A percentile compares a stretch with the other conserved stretches of the same genome.
Conservation (phyloP, 1,140 invertebrate genomes). For the Aphidius gifuensis region DNA sequence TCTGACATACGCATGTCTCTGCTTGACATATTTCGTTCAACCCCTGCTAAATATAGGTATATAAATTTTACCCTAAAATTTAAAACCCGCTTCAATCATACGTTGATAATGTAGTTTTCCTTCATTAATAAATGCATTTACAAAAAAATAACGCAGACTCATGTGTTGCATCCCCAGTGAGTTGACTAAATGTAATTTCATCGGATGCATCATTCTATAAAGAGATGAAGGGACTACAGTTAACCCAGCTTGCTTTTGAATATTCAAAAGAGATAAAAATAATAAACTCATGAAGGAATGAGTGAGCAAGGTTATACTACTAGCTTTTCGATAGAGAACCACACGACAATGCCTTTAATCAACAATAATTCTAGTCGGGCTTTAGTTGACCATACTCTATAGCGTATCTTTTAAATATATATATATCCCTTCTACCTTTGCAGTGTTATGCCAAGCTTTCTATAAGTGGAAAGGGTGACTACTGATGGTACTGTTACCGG, state of each 20-base stretch:
- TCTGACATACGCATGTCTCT: conserved; percentile 17
- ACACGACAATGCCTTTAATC: conserved; percentile 47
- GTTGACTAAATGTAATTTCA: conserved; percentile 40
- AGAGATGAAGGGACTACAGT: conserved; percentile 3
- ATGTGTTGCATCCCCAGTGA: background rate
- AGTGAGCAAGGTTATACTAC: background rate
- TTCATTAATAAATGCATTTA: background rate
- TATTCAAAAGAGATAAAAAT: conserved; percentile 1
- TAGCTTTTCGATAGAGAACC: conserved; percentile 17
- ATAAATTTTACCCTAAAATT: background rate
- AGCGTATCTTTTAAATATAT: conserved; percentile 1
- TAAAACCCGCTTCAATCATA: too few relatives aligned
- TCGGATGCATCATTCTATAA: conserved; percentile 28
- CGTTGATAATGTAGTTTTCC: background rate
- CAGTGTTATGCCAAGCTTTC: conserved; percentile 16
- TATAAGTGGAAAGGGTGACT: too few relatives aligned
- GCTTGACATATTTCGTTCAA: background rate
- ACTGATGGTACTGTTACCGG: background rate
- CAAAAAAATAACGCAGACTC: background rate
- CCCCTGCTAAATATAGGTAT: background rate
- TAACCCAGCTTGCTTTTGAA: background rate
- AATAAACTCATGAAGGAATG: conserved; percentile 6
- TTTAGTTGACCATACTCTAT: conserved; percentile 13
- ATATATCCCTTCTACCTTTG: conserved; percentile 4
- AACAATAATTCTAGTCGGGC: conserved; percentile 43